Evolutionary conservation across 2,797 vertebrate genomes (phyloP), one percentile per base, ranked within the genome.

Genomic region (Ptychobarbus kaznakovi): DNA sequence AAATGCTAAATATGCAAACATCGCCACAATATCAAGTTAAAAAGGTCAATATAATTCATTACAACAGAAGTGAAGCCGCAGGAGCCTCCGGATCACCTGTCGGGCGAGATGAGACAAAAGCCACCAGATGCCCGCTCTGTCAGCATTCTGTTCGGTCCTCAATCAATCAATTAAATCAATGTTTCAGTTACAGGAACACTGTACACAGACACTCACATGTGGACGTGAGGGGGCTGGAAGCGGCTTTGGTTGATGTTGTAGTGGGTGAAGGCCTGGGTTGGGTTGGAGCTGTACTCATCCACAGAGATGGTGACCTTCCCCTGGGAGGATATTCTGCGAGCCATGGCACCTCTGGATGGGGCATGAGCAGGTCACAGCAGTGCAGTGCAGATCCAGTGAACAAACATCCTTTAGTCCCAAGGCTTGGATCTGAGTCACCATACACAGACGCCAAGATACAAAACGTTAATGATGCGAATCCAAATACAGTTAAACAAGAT

Each of bases 201-300:
- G 40, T 72, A 78, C 66, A 44, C 32, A 42, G 38, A 61, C 92
- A 97, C 97, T 97, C 93, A 97, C 97, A 97, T 97, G 73, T 97
- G 97, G 87, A 97, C 96, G 0, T 97, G 96, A 0, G 96, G 96
- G 16, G 96, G 96, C 93, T 97, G 96, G 93, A 97, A 97, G 84
- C 96, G 92, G 94, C 96, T 97, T 95, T 97, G 96, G 87, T 97
- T 97, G 80, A 97, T 97, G 93, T 97, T 97, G 94, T 97, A 97
- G 91, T 97, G 96, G 0, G 97, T 97, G 66, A 97, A 97, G 0
- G 96, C 97, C 92, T 97, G 96, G 72, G 97, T 97, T 12, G 97
- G 97, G 91, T 97, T 97, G 63, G 96, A 96, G 92, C 97, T 97
- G 93, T 97, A 97, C 87, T 97, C 97, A 89, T 97, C 97, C 95